A percentile compares a stretch with the other conserved stretches of the same genome.
These are phyloP conservation scores for Drosophila serrata DNA, from an alignment of 1,140 invertebrate species.

Conservation along the genomic window DNA sequence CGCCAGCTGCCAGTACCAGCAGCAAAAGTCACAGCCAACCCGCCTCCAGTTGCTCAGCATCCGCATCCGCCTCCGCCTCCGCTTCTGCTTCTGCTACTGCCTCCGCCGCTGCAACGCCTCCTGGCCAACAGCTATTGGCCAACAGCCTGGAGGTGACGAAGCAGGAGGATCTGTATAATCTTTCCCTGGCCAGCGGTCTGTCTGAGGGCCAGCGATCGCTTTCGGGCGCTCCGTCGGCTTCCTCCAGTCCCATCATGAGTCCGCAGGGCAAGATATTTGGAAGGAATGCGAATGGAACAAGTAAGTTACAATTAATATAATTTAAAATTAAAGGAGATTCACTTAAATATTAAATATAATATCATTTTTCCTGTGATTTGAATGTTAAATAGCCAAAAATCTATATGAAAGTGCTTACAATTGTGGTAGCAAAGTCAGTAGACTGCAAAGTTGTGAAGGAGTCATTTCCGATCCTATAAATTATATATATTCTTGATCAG, in stretches of 20 bases:
- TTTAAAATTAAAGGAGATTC: not conserved
- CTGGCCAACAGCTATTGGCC: constrained; percentile 53
- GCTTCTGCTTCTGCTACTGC: constrained; percentile 17
- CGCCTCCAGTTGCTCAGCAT: constrained; percentile 47
- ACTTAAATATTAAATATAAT: not conserved
- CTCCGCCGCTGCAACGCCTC: constrained; percentile 32
- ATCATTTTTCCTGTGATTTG: not conserved
- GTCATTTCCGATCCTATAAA: no score
- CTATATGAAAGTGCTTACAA: not conserved
- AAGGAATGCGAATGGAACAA: constrained; percentile 85
- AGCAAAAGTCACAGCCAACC: constrained; percentile 51
- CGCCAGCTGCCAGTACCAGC: constrained; percentile 50
- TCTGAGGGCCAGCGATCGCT: constrained; percentile 80
- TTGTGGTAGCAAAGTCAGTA: not conserved
- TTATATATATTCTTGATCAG: no score
- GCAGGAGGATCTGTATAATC: constrained; percentile 73
- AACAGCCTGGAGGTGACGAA: constrained; percentile 59
- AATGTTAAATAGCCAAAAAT: not conserved
- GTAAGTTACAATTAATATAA: constrained; percentile 65
- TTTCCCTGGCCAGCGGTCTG: constrained; percentile 72
- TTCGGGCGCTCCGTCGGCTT: constrained; percentile 78
- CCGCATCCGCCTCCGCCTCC: constrained; percentile 22
- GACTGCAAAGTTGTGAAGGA: no score
- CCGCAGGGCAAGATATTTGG: constrained; percentile 85
- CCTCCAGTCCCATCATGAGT: constrained; percentile 83